Evolutionary conservation across 2,797 vertebrate species (phyloP), one percentile per base, ranked within the genome.

Genomic region (Myotis daubentonii): DNA sequence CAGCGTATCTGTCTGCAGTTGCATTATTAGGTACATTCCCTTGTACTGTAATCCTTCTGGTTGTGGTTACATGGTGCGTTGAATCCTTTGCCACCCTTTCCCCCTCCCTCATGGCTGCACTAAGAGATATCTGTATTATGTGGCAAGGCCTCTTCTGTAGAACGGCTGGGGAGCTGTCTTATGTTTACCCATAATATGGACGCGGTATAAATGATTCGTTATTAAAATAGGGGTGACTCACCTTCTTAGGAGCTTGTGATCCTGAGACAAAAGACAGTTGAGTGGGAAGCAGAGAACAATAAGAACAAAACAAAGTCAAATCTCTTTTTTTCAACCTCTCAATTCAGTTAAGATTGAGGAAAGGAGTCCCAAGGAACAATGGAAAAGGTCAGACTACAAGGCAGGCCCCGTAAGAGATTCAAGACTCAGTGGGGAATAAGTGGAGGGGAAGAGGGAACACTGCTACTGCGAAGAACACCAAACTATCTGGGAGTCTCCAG

Each of bases 1-100:
- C 87, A 95, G 84, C 72, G 23, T 68, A 78, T 78, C 80, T 33
- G 95, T 65, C 62, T 90, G 79, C 55, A 38, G 49, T 68, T 65
- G 62, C 53, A 4, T 78, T 75, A 55, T 85, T 65, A 79, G 91
- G 81, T 89, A 17, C 55, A 47, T 87, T 89, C 33, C 66, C 53
- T 55, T 38, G 72, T 68, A n/a, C 49, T 87, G 41, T 83, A n/a
- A 47, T 20, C 82, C 44, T 95, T 76, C 72, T 87, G 38, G 9
- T 78, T 81, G 70, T 71, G 81, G 68, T 92, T 82, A 83, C n/a
- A 12, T 47, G 47, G 60, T 51, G 10, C 28, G 2, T 30, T 44
- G 33, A 65, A 20, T 87, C 33, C 72, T 82, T 76, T 49, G 19
- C 55, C 13, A 25, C 47, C 53, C 60, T 15, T 44, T 17, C 8